phyloP scores from a whole-genome alignment of 2,113 vertebrate genomes.

The Hippocampus guttulatus region DNA sequence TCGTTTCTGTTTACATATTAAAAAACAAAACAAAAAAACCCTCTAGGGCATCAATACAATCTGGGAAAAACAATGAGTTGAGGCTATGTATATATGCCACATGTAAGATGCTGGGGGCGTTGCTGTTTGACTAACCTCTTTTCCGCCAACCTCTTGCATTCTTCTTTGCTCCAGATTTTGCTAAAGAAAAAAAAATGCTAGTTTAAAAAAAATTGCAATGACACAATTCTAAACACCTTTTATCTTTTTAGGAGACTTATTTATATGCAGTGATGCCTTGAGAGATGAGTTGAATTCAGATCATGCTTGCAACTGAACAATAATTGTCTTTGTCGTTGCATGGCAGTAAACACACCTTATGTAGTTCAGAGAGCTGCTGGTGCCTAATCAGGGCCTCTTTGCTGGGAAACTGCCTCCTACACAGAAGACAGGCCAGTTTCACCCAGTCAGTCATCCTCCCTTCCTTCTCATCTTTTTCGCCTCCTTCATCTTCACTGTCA shows the following conservation, averaged over 20 bases:
- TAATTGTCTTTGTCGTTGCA: neutral
- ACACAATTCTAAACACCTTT: neutral
- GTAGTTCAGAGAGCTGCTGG: slow-evolving; percentile 88
- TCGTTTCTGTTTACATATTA: slow-evolving; percentile 56
- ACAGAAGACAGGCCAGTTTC: slow-evolving; percentile 86
- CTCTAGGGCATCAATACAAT: neutral
- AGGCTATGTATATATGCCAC: neutral
- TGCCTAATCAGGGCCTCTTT: slow-evolving; percentile 87
- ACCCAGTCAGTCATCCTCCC: slow-evolving; percentile 85
- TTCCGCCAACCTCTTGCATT: slow-evolving; percentile 72
- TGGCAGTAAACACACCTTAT: slow-evolving; percentile 72
- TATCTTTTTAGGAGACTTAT: neutral
- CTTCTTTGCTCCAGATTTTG: slow-evolving; percentile 87
- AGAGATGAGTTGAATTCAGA: no score
- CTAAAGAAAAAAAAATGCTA: slow-evolving; percentile 45
- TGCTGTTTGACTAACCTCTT: slow-evolving; percentile 65
- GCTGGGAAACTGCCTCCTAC: slow-evolving; percentile 86
- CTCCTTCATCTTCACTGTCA: slow-evolving; percentile 82
- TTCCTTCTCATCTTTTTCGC: slow-evolving; percentile 74
- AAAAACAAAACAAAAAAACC: neutral
- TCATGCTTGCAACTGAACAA: neutral
- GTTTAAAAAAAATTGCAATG: neutral
- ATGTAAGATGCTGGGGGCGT: neutral
- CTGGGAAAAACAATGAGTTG: neutral
- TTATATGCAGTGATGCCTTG: neutral